Conservation (phyloP, 2,113 vertebrate species). For the Daboia siamensis region DNA sequence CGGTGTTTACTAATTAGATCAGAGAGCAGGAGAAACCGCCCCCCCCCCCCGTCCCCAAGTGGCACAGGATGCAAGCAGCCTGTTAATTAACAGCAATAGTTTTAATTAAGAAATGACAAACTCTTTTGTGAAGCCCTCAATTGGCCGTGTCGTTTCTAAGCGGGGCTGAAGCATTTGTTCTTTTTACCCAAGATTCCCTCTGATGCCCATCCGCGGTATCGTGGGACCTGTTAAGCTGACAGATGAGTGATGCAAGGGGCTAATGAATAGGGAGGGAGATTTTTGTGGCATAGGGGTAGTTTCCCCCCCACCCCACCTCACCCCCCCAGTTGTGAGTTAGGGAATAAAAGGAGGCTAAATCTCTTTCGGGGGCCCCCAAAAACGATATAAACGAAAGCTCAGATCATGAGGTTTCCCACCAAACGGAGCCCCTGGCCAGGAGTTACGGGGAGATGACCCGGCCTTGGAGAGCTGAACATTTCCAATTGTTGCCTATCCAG, state of each 20-base stretch:
- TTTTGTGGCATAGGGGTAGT: neutral
- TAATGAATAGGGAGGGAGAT: neutral
- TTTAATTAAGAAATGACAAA: conserved; percentile 79
- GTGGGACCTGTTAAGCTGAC: conserved; percentile 67
- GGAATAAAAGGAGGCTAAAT: neutral
- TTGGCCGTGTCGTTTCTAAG: conserved; percentile 34
- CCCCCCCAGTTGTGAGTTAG: neutral
- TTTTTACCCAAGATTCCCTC: conserved; percentile 65
- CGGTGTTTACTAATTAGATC: conserved; percentile 87
- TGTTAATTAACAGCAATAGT: conserved; percentile 78
- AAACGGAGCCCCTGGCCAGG: neutral
- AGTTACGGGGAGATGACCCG: neutral
- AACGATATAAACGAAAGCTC: neutral
- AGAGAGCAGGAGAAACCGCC: conserved; percentile 58
- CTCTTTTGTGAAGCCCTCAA: conserved; percentile 63
- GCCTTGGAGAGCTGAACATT: neutral
- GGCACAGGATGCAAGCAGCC: conserved; percentile 66
- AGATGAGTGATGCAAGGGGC: conserved; percentile 61
- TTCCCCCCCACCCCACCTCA: too few relatives aligned
- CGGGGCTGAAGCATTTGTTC: conserved; percentile 56
- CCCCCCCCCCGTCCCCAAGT: conserved; percentile 34
- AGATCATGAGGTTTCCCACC: neutral
- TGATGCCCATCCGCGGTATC: conserved; percentile 40
- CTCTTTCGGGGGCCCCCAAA: neutral
- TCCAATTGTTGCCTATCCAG: neutral